Evolutionary conservation across 37 sponge, comb jelly and placozoan genomes (phyloP).

Genomic region (Geodia barretti): DNA sequence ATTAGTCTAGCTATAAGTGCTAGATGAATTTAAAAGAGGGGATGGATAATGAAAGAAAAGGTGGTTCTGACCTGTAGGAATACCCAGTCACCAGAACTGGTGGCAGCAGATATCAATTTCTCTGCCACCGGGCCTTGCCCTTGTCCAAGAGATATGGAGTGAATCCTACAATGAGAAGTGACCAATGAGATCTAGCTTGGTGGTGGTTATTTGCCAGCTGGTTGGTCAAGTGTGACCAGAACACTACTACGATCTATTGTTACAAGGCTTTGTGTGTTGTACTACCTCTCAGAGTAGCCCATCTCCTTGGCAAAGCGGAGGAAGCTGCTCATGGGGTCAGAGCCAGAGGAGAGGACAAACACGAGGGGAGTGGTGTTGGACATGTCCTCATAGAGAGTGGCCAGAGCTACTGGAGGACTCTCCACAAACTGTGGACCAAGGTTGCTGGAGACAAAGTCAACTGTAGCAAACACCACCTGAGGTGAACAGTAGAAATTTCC

Average conservation of each 20-base stretch:
- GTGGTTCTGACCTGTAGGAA: constrained; percentile 88
- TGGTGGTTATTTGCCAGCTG: no score
- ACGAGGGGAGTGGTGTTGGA: constrained; percentile 89
- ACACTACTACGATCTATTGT: no score
- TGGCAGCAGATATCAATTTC: constrained; percentile 87
- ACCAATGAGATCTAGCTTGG: no score
- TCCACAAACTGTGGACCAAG: constrained; percentile 94
- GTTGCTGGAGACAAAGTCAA: constrained; percentile 91
- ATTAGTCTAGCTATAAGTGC: neutral
- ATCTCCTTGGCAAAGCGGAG: constrained; percentile 95
- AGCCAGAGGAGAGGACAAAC: constrained; percentile 97
- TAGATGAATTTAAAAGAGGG: neutral
- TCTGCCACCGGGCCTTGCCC: constrained; percentile 99
- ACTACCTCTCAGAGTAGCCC: constrained; percentile 85
- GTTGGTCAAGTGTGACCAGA: no score
- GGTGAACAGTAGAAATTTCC: neutral
- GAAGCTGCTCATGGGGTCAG: constrained; percentile 97
- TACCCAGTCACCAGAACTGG: constrained; percentile 92
- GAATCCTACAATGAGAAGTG: constrained; percentile 57
- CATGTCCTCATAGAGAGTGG: constrained; percentile 87
- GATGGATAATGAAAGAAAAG: neutral
- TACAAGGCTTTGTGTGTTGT: no score
- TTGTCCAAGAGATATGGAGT: constrained; percentile 98
- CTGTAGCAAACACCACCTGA: constrained; percentile 77
- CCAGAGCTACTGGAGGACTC: constrained; percentile 86